Percentiles rank a stretch among this genome's conserved stretches.
phyloP scores from a whole-genome alignment of 2,888 invertebrate genomes.

The Strigamia transsilvanica region DNA sequence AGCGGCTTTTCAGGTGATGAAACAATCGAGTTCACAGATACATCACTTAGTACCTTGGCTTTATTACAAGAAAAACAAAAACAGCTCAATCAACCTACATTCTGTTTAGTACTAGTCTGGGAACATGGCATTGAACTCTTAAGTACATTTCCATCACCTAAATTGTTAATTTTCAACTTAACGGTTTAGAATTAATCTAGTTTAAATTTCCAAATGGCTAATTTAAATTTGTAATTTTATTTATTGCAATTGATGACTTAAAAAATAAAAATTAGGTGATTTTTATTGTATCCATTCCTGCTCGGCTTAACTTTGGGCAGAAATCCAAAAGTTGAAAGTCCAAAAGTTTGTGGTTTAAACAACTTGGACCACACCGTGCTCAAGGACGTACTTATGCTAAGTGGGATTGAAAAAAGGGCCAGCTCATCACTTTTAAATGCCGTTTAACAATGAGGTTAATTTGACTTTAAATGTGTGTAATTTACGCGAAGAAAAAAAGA shows the following conservation, averaged over 20 bases:
- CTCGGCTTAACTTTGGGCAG: constrained; percentile 8
- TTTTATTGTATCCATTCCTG: background rate
- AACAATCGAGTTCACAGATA: background rate
- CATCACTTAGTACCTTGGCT: constrained; percentile 3
- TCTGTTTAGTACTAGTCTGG: background rate
- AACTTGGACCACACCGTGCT: background rate
- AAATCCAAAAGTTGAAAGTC: constrained; percentile 27
- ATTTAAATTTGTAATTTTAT: background rate
- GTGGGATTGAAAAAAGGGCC: background rate
- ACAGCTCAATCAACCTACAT: background rate
- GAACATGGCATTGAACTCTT: background rate
- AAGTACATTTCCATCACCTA: background rate
- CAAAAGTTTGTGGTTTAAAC: background rate
- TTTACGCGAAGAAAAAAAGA: background rate
- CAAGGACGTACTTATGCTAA: constrained; percentile 3
- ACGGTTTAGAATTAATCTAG: background rate
- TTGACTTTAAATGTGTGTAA: constrained; percentile 6
- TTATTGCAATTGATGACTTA: background rate
- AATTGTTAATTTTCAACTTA: background rate
- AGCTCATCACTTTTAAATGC: background rate
- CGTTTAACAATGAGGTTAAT: background rate
- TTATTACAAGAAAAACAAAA: background rate
- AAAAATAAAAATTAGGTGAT: background rate
- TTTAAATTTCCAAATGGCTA: background rate
- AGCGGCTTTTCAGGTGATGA: too few species aligned